Conservation (phyloP, 2,113 vertebrate genomes). For the Percina caprodes region DNA sequence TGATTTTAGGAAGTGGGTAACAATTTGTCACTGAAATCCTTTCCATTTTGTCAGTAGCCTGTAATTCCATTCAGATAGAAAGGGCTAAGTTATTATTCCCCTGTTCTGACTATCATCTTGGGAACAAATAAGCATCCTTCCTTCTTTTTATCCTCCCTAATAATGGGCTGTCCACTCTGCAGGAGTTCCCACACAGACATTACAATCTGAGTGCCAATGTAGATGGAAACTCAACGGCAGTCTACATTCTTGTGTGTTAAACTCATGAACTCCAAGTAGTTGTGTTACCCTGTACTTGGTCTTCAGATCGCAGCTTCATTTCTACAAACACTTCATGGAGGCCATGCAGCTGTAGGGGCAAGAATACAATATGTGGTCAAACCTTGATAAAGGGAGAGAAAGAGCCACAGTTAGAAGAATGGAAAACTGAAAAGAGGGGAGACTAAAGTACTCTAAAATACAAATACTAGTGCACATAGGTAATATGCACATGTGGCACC, state of each 20-base stretch:
- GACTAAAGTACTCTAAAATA: not conserved
- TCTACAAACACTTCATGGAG: not conserved
- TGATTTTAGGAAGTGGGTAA: slow-evolving; percentile 13
- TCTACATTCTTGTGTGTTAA: not conserved
- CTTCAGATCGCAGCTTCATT: not conserved
- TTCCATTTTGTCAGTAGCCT: slow-evolving; percentile 16
- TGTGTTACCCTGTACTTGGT: not conserved
- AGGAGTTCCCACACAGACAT: not conserved
- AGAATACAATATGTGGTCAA: not conserved
- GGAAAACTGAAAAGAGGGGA: not conserved
- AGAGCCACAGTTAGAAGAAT: not conserved
- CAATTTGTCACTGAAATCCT: slow-evolving; percentile 6
- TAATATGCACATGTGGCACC: not conserved
- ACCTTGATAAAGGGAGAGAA: not conserved
- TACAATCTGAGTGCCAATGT: not conserved
- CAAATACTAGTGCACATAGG: not conserved
- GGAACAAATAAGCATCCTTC: slow-evolving; percentile 25
- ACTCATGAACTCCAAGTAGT: not conserved
- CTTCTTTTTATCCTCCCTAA: not conserved
- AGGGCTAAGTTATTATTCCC: not conserved
- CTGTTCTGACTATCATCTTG: slow-evolving; percentile 1
- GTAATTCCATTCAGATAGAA: slow-evolving; percentile 16
- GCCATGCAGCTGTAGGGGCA: too few relatives aligned
- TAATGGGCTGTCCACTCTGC: not conserved
- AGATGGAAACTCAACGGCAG: not conserved